Evolutionary conservation across 2,113 vertebrate species (phyloP).

Genomic region (Psophia crepitans): DNA sequence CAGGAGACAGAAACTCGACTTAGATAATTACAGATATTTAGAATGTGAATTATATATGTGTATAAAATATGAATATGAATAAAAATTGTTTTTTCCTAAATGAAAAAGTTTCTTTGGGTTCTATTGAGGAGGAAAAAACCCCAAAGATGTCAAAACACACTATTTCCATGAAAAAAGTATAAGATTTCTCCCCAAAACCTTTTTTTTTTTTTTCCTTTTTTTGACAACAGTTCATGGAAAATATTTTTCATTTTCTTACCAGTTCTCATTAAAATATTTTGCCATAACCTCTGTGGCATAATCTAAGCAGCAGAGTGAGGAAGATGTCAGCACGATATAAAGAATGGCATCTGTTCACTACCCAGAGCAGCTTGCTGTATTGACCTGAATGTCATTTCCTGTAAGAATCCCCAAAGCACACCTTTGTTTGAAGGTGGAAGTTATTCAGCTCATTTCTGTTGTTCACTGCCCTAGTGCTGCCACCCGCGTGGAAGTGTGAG

Average conservation of each 20-base stretch:
- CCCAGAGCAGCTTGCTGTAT: neutral
- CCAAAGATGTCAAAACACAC: neutral
- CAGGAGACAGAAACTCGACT: neutral
- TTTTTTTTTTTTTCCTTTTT: neutral
- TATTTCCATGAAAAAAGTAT: neutral
- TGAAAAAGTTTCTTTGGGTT: neutral
- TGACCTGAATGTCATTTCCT: neutral
- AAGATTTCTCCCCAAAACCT: fast-evolving
- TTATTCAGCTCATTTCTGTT: neutral
- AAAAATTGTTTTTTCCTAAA: neutral
- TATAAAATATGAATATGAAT: too few species aligned
- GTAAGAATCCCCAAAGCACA: neutral
- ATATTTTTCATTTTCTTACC: neutral
- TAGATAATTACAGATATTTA: neutral
- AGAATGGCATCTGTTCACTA: neutral
- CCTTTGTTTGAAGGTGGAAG: neutral
- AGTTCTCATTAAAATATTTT: neutral
- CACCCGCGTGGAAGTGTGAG: neutral
- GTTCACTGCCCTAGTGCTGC: neutral
- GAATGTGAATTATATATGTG: neutral
- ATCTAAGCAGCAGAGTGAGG: neutral
- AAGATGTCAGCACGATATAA: neutral
- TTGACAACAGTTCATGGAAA: neutral
- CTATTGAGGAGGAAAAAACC: neutral
- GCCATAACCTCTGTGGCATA: neutral